A percentile compares a stretch with the other conserved stretches of the same genome.
Evolutionary conservation across 2,113 vertebrate genomes (phyloP).

Genomic region (Gambusia affinis): DNA sequence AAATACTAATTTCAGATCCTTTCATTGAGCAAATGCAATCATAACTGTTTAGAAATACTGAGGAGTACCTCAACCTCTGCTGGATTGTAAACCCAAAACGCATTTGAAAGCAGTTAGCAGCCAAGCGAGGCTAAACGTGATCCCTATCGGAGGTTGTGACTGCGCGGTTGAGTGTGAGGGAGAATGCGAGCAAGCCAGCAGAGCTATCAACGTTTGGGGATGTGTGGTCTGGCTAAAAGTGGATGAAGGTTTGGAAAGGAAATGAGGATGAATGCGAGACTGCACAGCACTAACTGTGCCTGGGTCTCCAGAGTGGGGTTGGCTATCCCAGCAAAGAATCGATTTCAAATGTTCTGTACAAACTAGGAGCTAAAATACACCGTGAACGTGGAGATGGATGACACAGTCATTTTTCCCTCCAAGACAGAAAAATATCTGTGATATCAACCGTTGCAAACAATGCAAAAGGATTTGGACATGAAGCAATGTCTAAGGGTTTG

Average conservation of each 20-base stretch:
- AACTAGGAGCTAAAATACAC: constrained; percentile 56
- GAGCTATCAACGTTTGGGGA: constrained; percentile 61
- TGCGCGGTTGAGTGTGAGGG: constrained; percentile 51
- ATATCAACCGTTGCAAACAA: constrained; percentile 42
- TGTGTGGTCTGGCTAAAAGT: constrained; percentile 76
- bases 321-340: constrained; percentile 41
- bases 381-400: constrained; percentile 39
- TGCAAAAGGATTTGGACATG: background rate
- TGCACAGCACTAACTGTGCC: constrained; percentile 49
- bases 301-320: constrained; percentile 44
- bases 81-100: constrained; percentile 63
- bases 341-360: constrained; percentile 65
- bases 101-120: constrained; percentile 72
- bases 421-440: constrained; percentile 40
- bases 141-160: constrained; percentile 73
- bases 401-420: constrained; percentile 62
- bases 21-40: constrained; percentile 74
- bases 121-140: constrained; percentile 64
- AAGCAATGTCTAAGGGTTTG: constrained; percentile 19
- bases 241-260: constrained; percentile 75
- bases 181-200: constrained; percentile 60
- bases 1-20: constrained; percentile 61
- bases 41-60: constrained; percentile 72
- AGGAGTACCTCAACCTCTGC: constrained; percentile 57
- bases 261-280: constrained; percentile 63